Evolutionary conservation across 2,113 vertebrate genomes (phyloP).

Genomic region (Lipophrys pholis): DNA sequence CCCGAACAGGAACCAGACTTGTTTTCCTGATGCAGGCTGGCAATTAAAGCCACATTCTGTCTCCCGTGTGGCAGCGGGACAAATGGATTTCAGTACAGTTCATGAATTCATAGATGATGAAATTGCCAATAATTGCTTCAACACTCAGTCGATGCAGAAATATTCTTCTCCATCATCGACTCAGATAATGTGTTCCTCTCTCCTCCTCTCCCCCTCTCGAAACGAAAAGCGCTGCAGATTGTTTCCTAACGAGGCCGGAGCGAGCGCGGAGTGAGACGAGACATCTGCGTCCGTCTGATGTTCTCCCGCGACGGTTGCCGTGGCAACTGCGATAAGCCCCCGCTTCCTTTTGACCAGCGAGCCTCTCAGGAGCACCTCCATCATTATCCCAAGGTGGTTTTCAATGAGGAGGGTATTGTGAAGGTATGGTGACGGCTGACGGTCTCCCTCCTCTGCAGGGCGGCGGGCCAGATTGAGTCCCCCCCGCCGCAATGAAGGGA

Average conservation of each 20-base stretch:
- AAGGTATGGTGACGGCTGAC: neutral
- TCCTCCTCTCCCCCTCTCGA: neutral
- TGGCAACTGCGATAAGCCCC: slow-evolving; percentile 47
- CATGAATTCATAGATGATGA: slow-evolving; percentile 50
- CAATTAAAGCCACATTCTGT: slow-evolving; percentile 35
- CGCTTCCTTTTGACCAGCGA: slow-evolving; percentile 65
- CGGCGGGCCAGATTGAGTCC: too few species aligned
- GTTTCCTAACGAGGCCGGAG: slow-evolving; percentile 60
- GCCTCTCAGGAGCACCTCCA: slow-evolving; percentile 58
- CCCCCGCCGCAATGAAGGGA: slow-evolving; percentile 15
- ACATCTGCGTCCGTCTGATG: slow-evolving; percentile 52
- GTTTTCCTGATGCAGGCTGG: neutral
- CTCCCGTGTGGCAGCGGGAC: slow-evolving; percentile 28
- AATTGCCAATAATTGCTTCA: slow-evolving; percentile 61
- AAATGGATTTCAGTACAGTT: slow-evolving; percentile 51
- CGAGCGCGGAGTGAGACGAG: slow-evolving; percentile 31
- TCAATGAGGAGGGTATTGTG: slow-evolving; percentile 33
- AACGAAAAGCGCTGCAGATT: slow-evolving; percentile 47
- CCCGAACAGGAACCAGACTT: slow-evolving; percentile 1
- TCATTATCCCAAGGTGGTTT: slow-evolving; percentile 69
- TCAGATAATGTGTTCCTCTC: slow-evolving; percentile 16
- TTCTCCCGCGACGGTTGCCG: slow-evolving; percentile 45
- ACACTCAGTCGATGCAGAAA: slow-evolving; percentile 20
- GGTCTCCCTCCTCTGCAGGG: too few species aligned
- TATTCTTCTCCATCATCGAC: slow-evolving; percentile 32